Evolutionary conservation across 1,140 invertebrate genomes (phyloP), one percentile per base, ranked within the genome.

Genomic region (Nasonia giraulti): DNA sequence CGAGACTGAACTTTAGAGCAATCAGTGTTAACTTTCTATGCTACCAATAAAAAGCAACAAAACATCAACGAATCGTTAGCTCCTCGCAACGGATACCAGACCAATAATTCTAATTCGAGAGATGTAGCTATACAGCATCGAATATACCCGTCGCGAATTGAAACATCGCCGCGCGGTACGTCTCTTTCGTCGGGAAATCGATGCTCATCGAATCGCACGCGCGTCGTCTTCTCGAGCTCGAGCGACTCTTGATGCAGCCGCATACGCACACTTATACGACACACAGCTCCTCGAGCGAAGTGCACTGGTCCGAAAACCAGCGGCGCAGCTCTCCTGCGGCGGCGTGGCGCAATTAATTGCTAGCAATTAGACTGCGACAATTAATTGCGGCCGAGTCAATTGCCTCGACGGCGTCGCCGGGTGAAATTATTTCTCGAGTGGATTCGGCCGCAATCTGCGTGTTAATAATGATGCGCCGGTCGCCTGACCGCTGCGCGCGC

Each of bases 361-460:
- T n/a, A 55, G 20, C 80, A 71, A 85, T 77, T 83, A 78, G 68
- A 71, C 68, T 27, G 31, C 40, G 62, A 77, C 68, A 78, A 76
- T 82, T 68, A 82, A 82, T 85, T 85, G 81, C 69, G 33, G 12
- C 75, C 50, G 75, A 78, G 75, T 78, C 75, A 77, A 83, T 71
- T 78, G 75, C 74, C 55, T 62, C 55, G 20, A 6, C 20, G 20
- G 20, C 20, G 55, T 62, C 55, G 10, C 74, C 17, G 40, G 40
- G 69, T 50, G 17, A 85, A 85, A 85, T 85, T 85, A 85, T 85
- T 85, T 79, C 80, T 79, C 80, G 31, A 85, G 77, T 85, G 66
- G 20, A 33, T 73, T 71, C 55, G 50, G 75, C 68, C 62, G 80
- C 80, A 82, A 85, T 81, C 74, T 81, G 33, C 79, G 66, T 81